A percentile compares a stretch with the other conserved stretches of the same genome.
Conservation (phyloP, 2,113 vertebrate species). For the Marmota flaviventris region DNA sequence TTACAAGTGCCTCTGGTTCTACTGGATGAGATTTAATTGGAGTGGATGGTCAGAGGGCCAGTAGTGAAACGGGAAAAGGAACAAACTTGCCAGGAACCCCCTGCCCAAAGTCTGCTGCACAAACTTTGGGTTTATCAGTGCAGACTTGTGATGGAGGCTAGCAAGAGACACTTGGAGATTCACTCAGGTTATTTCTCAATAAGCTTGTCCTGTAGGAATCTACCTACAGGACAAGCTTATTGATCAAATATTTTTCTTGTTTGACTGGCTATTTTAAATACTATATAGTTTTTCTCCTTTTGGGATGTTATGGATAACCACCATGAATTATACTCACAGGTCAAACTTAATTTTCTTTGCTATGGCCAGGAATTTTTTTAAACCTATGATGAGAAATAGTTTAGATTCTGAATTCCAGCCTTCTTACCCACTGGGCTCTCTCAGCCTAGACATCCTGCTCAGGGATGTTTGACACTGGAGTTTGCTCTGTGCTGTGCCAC, state of each 20-base stretch:
- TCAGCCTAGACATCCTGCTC: background rate
- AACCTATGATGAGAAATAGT: background rate
- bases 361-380: background rate
- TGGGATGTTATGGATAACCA: background rate
- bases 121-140: background rate
- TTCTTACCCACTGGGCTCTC: background rate
- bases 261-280: slow-evolving; percentile 44
- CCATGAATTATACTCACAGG: background rate
- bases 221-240: background rate
- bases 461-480: fast-evolving
- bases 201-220: background rate
- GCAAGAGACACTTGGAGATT: background rate
- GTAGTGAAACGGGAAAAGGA: background rate
- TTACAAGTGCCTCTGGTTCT: slow-evolving; percentile 10
- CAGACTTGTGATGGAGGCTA: background rate
- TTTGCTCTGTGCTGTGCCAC: background rate
- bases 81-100: background rate
- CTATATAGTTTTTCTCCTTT: background rate
- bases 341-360: slow-evolving; percentile 41
- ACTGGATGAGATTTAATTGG: background rate
- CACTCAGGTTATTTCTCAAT: background rate
- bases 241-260: slow-evolving; percentile 3
- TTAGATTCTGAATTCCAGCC: background rate
- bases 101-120: background rate
- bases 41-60: background rate